These are phyloP conservation scores for Trichomalopsis sarcophagae DNA, from an alignment of 1,140 invertebrate species.

Conservation along the genomic window DNA sequence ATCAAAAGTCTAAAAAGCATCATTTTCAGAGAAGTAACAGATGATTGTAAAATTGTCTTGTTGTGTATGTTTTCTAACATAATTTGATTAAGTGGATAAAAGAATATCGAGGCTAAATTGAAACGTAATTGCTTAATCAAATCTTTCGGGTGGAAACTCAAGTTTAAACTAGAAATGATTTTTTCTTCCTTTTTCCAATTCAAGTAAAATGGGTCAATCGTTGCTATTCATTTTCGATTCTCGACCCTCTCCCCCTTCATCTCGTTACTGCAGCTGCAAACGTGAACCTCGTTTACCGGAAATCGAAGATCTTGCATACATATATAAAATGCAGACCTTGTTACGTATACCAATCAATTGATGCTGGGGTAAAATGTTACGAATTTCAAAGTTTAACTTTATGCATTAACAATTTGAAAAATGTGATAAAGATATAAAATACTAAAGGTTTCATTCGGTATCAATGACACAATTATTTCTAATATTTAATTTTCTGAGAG, in stretches of 20 bases:
- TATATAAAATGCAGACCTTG: not conserved
- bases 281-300: not conserved
- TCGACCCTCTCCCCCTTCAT: not conserved
- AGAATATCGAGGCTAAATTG: too few relatives aligned
- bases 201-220: constrained; percentile 7
- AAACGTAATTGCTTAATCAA: constrained; percentile 1
- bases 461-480: too few relatives aligned
- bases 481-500: too few relatives aligned
- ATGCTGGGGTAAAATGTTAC: not conserved
- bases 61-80: too few relatives aligned
- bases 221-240: constrained; percentile 7
- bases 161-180: not conserved
- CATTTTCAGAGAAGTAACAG: too few relatives aligned
- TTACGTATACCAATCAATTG: not conserved
- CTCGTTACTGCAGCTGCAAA: not conserved
- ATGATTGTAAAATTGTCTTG: too few relatives aligned
- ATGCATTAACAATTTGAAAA: too few relatives aligned
- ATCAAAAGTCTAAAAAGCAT: too few relatives aligned
- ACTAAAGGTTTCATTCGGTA: too few relatives aligned
- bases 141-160: not conserved
- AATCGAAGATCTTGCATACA: constrained; percentile 9
- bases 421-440: too few relatives aligned
- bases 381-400: too few relatives aligned
- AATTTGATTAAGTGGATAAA: too few relatives aligned
- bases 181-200: not conserved